Base-by-base conservation (phyloP, 2,888 invertebrate genomes). In the Callyntrura sp. region DNA sequence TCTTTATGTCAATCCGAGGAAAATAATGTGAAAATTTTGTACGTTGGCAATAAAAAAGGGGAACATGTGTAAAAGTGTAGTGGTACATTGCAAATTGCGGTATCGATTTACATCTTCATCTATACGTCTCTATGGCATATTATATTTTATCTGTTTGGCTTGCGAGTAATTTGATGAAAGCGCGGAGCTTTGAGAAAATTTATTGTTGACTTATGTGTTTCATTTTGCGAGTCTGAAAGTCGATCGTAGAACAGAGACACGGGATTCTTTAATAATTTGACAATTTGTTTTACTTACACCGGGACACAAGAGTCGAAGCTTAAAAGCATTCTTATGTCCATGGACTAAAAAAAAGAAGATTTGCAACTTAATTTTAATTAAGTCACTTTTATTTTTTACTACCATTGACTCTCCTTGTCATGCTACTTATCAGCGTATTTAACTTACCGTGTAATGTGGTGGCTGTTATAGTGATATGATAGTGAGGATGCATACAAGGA, bases 1-100 rank as follows among this genome's bases (percentile, higher is more conserved):
- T 87, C 81, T 87, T 87, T 87, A 70, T 87, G 87, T 87, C 81
- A 87, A 87, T 82, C 87, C 81, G 45, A 82, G 57, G 70, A 85
- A 87, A 82, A 55, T 78, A 62, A 81, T 62, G 81, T 81, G 81
- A 60, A 81, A 81, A 81, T 20, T 60, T 35, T 51, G 68, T 83
- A 17, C 14, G 68, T 51, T 65, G 68, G 51, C 20, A 68, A 83
- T 83, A 83, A 83, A 83, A 68, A 48, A 65, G n/a, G 45, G 23
- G 62, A 81, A 81, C 83, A 68, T 83, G 83, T 83, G 83, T 68
- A 83, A 81, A 78, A 43, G 43, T 62, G 17, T 78, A 81, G 62
- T 43, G 45, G 81, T 62, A 62, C 81, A 83, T 83, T 83, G 83
- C 83, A 83, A 83, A 83, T 83, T 83, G 83, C 51, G 8, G 65